Conservation (phyloP, 2,113 vertebrate species). For the Neodon shergylaensis region DNA sequence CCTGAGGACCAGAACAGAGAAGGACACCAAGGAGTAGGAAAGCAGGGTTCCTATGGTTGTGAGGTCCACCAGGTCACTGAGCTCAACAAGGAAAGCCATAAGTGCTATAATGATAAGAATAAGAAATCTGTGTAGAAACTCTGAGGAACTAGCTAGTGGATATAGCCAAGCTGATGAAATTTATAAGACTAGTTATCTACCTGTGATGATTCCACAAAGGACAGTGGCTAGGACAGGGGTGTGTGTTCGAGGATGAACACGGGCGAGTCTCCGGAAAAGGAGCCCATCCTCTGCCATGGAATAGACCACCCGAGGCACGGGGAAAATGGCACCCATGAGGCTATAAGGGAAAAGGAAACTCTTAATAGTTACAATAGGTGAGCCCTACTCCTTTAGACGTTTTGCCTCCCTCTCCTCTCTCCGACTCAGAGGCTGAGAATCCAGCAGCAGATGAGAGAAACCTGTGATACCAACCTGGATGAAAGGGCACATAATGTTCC, state of each 20-base stretch:
- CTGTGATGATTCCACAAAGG: slow-evolving; percentile 89
- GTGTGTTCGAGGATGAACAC: slow-evolving; percentile 87
- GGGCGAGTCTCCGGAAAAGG: slow-evolving; percentile 91
- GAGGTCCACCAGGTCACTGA: slow-evolving; percentile 93
- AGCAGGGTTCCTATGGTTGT: slow-evolving; percentile 94
- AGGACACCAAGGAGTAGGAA: slow-evolving; percentile 93
- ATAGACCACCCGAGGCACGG: slow-evolving; percentile 94
- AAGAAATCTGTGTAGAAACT: neutral
- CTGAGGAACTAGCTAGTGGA: neutral
- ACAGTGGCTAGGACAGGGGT: slow-evolving; percentile 92
- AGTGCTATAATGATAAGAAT: slow-evolving; percentile 81
- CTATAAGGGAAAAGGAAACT: slow-evolving; percentile 77
- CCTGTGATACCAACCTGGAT: slow-evolving; percentile 87
- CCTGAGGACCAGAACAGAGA: slow-evolving; percentile 96
- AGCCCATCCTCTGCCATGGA: slow-evolving; percentile 95
- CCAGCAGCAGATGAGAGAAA: neutral
- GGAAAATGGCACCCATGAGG: slow-evolving; percentile 94
- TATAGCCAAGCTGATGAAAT: neutral
- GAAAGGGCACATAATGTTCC: slow-evolving; percentile 96
- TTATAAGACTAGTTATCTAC: neutral
- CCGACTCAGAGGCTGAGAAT: neutral
- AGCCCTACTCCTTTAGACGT: neutral
- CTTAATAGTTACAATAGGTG: neutral
- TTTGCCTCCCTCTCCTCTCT: neutral
- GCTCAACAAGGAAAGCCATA: slow-evolving; percentile 93